Percentiles rank a stretch among this genome's conserved stretches.
Conservation (phyloP, 2,797 vertebrate genomes). For the Leptoclinus maculatus region DNA sequence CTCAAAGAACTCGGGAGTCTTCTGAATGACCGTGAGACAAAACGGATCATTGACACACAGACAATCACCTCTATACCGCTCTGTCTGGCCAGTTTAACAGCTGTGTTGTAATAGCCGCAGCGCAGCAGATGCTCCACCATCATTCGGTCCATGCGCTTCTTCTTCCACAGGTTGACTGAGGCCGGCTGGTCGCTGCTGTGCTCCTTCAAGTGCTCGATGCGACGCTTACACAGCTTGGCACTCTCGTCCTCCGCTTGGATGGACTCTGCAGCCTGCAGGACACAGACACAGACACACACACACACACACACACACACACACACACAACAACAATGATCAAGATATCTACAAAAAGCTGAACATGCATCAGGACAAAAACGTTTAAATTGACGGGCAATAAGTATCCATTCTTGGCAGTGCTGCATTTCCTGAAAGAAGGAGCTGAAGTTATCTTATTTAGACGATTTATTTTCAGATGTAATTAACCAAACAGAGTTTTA, state of each 20-base stretch:
- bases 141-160: conserved; percentile 99
- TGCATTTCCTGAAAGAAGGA: not conserved
- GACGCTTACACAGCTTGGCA: conserved; percentile 96
- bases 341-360: not conserved
- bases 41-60: not conserved
- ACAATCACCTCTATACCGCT: conserved; percentile 94
- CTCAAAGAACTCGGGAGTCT: not conserved
- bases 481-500: not conserved
- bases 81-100: conserved; percentile 95
- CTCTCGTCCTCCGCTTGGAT: conserved; percentile 99
- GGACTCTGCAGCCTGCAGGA: conserved; percentile 92
- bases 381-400: not conserved
- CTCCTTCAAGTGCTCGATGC: conserved; percentile 98
- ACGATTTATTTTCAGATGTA: not conserved
- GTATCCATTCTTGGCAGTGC: not conserved
- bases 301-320: no score
- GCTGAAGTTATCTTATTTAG: no score
- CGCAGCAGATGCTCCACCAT: conserved; percentile 98
- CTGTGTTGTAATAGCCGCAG: conserved; percentile 98
- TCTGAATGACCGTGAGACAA: not conserved
- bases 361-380: not conserved
- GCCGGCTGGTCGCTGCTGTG: conserved; percentile 97
- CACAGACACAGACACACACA: not conserved
- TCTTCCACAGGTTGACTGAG: conserved; percentile 96
- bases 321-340: not conserved